Evolutionary conservation across 2,888 invertebrate genomes (phyloP), one percentile per base, ranked within the genome.

Genomic region (Leptopterna dolabrata): DNA sequence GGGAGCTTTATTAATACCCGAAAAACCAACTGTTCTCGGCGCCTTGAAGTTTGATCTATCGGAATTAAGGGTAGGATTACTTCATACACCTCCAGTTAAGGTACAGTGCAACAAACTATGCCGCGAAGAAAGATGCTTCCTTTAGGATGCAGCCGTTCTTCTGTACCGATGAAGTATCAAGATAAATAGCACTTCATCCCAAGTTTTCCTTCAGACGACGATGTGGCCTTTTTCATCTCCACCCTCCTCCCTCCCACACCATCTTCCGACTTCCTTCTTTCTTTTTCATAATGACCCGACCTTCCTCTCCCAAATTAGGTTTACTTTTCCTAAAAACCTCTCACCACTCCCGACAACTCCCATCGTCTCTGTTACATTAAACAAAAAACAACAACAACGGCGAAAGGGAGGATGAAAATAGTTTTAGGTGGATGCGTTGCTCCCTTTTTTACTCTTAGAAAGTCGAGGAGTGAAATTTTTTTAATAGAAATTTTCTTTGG

Each of bases 221-320:
- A 55, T n/a, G 63, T 63, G 24, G 63, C 63, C 63, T 63, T 63
- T 63, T 63, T 63, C 55, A 55, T 55, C 19, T 19, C 55, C 63
- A 7, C 27, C n/a, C 19, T 55, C 3, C 55, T 19, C 19, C 19
- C 55, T 55, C 16, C 9, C 19, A 16, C 55, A 2, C 19, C 55
- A 2, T 55, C n/a, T 3, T n/a, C n/a, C 36, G 36, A 36, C 36
- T 36, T 36, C 36, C 36, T 7, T 47, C 19, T 55, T 55, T 55
- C 19, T 63, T 63, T 63, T 63, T 63, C 63, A 63, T 63, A 63
- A 63, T 63, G 63, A 63, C 63, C 63, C 24, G 13, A 24, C 24
- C 63, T 63, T 63, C 63, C 63, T 19, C 63, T 63, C 63, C 63
- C 0, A 73, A 73, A 73, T 73, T 73, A 73, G 73, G 73, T 73